These are phyloP conservation scores for Tiliacea citrago DNA, from an alignment of 2,888 invertebrate species.

Conservation along the genomic window DNA sequence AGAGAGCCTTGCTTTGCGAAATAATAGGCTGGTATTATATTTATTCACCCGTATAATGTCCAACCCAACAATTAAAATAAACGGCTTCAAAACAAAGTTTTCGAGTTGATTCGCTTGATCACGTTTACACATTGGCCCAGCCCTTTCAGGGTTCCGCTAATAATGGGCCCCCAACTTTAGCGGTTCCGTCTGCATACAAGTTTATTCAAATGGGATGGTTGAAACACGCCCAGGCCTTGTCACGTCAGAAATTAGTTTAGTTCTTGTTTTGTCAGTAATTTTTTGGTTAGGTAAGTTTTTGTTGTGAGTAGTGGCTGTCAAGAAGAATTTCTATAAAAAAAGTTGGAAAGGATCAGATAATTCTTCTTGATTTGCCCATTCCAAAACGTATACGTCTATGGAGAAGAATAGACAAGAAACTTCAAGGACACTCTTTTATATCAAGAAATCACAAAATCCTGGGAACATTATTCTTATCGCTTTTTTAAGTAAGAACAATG, in stretches of 20 bases:
- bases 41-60: background rate
- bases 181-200: conserved; percentile 54
- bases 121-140: conserved; percentile 7
- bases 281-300: background rate
- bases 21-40: background rate
- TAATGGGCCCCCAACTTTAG: conserved; percentile 43
- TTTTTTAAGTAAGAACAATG: too few species aligned
- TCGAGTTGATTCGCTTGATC: conserved; percentile 41
- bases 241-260: conserved; percentile 55
- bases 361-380: too few species aligned
- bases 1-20: too few species aligned
- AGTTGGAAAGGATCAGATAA: background rate
- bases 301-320: background rate
- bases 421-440: too few species aligned
- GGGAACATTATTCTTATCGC: too few species aligned
- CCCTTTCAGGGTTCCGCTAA: conserved; percentile 40
- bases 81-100: conserved; percentile 35
- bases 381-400: too few species aligned
- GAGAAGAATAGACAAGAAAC: too few species aligned
- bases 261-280: conserved; percentile 36
- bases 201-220: conserved; percentile 59
- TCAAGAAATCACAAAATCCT: too few species aligned
- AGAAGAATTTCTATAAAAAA: background rate
- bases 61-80: conserved; percentile 21
- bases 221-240: conserved; percentile 59